Evolutionary conservation across 2,113 vertebrate species (phyloP).

Genomic region (Panthera leo): DNA sequence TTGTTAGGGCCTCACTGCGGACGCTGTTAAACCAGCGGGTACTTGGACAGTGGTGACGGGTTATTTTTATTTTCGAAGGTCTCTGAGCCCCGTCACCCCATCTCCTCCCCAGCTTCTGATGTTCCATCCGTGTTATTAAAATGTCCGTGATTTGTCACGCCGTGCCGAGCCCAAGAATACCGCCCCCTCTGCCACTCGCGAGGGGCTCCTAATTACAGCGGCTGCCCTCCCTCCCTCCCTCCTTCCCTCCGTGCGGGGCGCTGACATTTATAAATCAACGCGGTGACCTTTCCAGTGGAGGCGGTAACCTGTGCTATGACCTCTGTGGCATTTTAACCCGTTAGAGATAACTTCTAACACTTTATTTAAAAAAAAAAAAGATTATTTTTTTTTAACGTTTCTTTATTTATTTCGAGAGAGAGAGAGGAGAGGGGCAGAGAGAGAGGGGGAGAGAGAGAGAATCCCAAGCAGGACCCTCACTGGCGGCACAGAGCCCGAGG

Average conservation of each 20-base stretch:
- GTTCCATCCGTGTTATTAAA: background rate
- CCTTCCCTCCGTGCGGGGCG: rapidly evolving
- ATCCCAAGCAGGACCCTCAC: too few species aligned
- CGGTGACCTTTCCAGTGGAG: background rate
- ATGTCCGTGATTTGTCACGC: rapidly evolving
- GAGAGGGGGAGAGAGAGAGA: too few species aligned
- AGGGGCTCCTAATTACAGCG: too few species aligned
- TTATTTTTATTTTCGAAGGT: too few species aligned
- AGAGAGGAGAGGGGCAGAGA: too few species aligned
- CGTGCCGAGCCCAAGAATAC: rapidly evolving
- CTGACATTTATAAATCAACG: too few species aligned
- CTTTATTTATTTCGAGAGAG: too few species aligned
- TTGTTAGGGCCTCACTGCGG: rapidly evolving
- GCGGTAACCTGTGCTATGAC: rapidly evolving
- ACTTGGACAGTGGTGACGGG: rapidly evolving
- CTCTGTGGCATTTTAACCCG: background rate
- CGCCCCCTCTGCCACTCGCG: rapidly evolving
- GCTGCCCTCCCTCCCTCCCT: too few species aligned
- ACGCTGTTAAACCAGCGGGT: rapidly evolving
- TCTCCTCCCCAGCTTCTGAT: too few species aligned
- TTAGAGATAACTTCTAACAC: background rate
- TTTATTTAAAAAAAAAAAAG: too few species aligned
- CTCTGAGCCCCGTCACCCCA: rapidly evolving
- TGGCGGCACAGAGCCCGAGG: too few species aligned
- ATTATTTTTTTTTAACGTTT: too few species aligned